Evolutionary conservation across 2,797 vertebrate genomes (phyloP), one percentile per base, ranked within the genome.

Genomic region (Chaetodon trifasciatus): DNA sequence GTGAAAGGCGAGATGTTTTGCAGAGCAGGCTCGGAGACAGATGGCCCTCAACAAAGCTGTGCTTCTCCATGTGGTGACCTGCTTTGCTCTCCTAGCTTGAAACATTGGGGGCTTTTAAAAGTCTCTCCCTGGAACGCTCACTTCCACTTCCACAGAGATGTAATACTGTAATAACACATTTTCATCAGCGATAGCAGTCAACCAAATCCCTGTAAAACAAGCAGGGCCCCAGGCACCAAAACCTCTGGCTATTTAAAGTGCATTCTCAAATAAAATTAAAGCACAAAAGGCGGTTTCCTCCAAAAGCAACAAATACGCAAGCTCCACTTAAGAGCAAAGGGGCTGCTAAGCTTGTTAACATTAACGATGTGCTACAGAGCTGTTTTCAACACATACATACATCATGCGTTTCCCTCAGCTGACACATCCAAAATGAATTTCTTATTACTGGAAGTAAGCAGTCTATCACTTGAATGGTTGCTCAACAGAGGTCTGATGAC

Each of bases 81-180:
- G 79, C 75, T 88, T 82, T 81, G 83, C 81, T 84, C 82, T 78
- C 62, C 44, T 23, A 40, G 52, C 76, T 76, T 62, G 42, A 87
- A 86, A 80, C 86, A 70, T 74, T 39, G 63, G 75, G 77, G 84
- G 65, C 74, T 62, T 85, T 86, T 89, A 82, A 85, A 89, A 69
- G 82, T 57, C 62, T 82, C 70, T 87, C 80, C 35, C 47, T 79
- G 81, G 82, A 86, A 90, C 80, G 37, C 79, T 78, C 71, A 74
- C 86, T 90, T 92, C 86, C 88, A 89, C 84, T 91, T 90, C 83
- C 79, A 87, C 64, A 7, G 82, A 73, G 65, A 78, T 72, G 71
- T 72, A 89, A 92, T 68, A 79, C 78, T 90, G 56, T 21, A 88
- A 90, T 84, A 89, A 91, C 85, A 85, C 55, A 79, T 88, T 86